Evolutionary conservation across 1,140 invertebrate species (phyloP).

Genomic region (Antheraea pernyi): DNA sequence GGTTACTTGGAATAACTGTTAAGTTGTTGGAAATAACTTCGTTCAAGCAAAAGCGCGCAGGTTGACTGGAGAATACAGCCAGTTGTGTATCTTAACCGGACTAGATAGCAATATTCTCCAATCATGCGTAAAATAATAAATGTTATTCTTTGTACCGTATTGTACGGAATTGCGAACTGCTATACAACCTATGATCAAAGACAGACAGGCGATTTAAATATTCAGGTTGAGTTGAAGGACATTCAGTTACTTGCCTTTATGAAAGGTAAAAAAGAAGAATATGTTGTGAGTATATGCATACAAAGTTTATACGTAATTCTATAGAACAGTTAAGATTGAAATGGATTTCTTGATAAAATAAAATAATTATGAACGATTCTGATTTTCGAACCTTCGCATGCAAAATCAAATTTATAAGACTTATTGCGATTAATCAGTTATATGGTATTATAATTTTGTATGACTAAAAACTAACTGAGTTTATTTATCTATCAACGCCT

Average conservation of each 20-base stretch:
- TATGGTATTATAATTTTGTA: too few species aligned
- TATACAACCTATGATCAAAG: conserved; percentile 82
- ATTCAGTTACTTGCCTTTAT: conserved; percentile 85
- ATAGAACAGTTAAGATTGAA: too few species aligned
- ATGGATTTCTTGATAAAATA: too few species aligned
- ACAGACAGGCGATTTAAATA: conserved; percentile 88
- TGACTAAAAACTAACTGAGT: too few species aligned
- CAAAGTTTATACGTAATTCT: not conserved
- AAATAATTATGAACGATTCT: too few species aligned
- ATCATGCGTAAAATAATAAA: conserved; percentile 7
- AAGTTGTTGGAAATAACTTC: conserved; percentile 74
- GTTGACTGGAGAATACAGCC: conserved; percentile 37
- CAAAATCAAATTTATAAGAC: too few species aligned
- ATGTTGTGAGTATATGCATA: conserved; percentile 57
- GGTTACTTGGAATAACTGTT: conserved; percentile 77
- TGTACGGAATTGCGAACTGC: not conserved
- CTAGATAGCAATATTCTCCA: conserved; percentile 26
- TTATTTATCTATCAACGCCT: too few species aligned
- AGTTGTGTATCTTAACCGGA: conserved; percentile 50
- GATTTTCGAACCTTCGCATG: too few species aligned
- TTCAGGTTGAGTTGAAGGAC: conserved; percentile 88
- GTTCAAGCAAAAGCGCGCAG: conserved; percentile 48
- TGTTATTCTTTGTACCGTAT: conserved; percentile 7
- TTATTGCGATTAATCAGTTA: too few species aligned
- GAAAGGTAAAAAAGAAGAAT: conserved; percentile 68